A percentile compares a stretch with the other conserved stretches of the same genome.
phyloP scores from a whole-genome alignment of 2,797 vertebrate species.

The Artibeus lituratus region DNA sequence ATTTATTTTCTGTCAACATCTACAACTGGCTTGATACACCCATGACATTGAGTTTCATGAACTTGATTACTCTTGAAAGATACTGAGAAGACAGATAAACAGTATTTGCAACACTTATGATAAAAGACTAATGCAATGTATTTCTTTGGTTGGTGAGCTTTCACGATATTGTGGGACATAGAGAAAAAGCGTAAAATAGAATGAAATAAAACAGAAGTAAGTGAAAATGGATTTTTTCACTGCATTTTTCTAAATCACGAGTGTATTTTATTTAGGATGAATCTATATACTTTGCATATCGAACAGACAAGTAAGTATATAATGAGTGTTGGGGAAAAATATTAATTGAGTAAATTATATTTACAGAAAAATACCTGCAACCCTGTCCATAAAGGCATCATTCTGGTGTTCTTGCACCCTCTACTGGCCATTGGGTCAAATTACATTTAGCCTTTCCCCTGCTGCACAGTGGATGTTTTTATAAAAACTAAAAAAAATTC shows the following conservation, averaged over 20 bases:
- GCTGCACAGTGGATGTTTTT: background rate
- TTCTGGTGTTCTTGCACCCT: constrained; percentile 50
- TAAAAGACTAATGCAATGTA: background rate
- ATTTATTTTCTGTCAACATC: background rate
- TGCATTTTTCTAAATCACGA: background rate
- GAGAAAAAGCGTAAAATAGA: background rate
- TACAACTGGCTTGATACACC: background rate
- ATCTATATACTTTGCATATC: background rate
- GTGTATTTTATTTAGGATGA: constrained; percentile 11
- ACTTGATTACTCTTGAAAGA: constrained; percentile 21
- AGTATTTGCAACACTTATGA: background rate
- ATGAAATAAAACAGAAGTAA: constrained; percentile 3
- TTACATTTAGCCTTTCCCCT: background rate
- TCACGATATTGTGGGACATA: background rate
- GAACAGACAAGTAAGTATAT: background rate
- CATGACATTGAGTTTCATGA: background rate
- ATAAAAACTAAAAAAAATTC: background rate
- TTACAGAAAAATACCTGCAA: background rate
- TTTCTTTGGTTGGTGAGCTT: background rate
- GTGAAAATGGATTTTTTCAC: background rate
- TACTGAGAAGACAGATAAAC: background rate
- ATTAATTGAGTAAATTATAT: background rate
- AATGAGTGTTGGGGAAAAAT: background rate
- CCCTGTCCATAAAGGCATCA: background rate
- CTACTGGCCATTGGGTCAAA: constrained; percentile 41